These are phyloP conservation scores for Onychomys arenicola DNA, from an alignment of 2,797 vertebrate genomes.

Conservation along the genomic window DNA sequence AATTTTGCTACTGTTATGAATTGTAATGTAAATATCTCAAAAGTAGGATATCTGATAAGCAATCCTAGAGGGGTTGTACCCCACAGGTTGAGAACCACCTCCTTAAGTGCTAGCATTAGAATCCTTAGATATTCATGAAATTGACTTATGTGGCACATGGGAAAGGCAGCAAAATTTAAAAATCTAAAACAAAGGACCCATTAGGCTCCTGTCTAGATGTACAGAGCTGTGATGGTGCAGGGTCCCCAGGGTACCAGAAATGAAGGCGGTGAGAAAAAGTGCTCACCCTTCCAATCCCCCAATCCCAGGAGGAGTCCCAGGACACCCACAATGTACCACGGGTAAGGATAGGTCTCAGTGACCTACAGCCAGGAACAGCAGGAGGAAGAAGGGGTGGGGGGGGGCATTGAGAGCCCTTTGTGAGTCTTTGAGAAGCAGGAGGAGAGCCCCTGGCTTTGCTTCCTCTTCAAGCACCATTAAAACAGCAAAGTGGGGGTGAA, in stretches of 20 bases:
- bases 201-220: background rate
- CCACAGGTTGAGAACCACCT: background rate
- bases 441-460: background rate
- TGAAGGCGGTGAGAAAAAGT: fast-evolving
- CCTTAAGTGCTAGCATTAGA: background rate
- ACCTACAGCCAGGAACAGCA: too few relatives aligned
- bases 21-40: background rate
- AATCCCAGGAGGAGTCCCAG: background rate
- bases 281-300: background rate
- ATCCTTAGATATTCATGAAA: slow-evolving; percentile 35
- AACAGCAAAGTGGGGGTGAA: background rate
- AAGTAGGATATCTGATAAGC: background rate
- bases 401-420: background rate
- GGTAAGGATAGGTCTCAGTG: too few relatives aligned
- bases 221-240: background rate
- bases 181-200: background rate
- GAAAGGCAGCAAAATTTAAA: slow-evolving; percentile 44
- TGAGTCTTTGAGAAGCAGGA: background rate
- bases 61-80: background rate
- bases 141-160: background rate
- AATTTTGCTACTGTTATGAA: background rate
- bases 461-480: background rate
- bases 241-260: background rate
- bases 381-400: background rate
- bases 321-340: background rate